phyloP scores from a whole-genome alignment of 1,140 invertebrate species.

The Euura lappo region DNA sequence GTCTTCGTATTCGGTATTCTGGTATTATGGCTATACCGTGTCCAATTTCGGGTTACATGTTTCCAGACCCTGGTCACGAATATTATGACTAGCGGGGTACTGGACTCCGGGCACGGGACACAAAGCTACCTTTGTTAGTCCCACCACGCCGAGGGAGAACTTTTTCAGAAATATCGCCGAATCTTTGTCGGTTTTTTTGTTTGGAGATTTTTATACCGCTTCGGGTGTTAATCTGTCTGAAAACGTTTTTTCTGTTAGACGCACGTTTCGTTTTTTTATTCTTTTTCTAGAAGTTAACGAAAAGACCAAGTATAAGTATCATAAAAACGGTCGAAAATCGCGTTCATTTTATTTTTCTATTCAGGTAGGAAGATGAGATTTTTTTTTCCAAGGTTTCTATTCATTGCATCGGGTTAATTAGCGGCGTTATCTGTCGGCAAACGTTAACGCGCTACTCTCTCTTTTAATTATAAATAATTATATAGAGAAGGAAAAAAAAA shows the following conservation, averaged over 20 bases:
- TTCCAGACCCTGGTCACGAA: not conserved
- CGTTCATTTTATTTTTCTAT: not conserved
- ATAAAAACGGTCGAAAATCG: not conserved
- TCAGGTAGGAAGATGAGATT: no score
- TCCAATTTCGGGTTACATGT: no score
- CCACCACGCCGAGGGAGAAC: not conserved
- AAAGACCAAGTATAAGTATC: not conserved
- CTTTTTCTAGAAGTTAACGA: not conserved
- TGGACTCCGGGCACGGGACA: no score
- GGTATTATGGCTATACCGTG: no score
- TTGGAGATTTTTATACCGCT: no score
- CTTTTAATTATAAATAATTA: no score
- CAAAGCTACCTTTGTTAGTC: not conserved
- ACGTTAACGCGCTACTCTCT: not conserved
- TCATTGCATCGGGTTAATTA: constrained; percentile 3
- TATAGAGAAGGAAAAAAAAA: no score
- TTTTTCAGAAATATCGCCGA: not conserved
- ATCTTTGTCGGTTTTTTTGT: not conserved
- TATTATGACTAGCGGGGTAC: not conserved
- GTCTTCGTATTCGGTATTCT: no score
- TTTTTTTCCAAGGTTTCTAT: constrained; percentile 5
- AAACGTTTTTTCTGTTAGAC: no score
- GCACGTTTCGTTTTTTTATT: not conserved
- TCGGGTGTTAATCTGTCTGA: no score
- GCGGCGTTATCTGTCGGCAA: not conserved